Evolutionary conservation across 2,797 vertebrate species (phyloP).

Genomic region (Alauda arvensis): DNA sequence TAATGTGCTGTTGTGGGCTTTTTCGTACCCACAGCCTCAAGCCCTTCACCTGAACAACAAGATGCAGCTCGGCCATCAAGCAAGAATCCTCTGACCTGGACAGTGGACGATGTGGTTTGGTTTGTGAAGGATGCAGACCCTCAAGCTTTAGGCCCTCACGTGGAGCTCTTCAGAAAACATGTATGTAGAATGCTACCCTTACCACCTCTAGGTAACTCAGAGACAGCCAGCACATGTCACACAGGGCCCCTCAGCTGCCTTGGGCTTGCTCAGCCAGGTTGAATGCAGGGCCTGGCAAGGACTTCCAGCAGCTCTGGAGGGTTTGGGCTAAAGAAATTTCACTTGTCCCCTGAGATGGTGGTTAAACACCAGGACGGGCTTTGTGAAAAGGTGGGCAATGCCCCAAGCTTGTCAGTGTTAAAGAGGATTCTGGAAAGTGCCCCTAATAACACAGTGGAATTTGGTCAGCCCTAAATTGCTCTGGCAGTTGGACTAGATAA

Average conservation of each 20-base stretch:
- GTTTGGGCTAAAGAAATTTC: neutral
- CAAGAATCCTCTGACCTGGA: conserved; percentile 89
- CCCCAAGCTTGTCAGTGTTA: neutral
- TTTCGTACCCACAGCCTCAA: conserved; percentile 75
- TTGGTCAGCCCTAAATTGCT: neutral
- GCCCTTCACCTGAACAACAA: conserved; percentile 76
- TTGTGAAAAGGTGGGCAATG: fast-evolving
- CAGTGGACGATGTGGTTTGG: conserved; percentile 90
- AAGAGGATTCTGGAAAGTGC: neutral
- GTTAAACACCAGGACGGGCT: neutral
- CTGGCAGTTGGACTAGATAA: neutral
- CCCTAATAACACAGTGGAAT: neutral
- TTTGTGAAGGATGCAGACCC: conserved; percentile 95
- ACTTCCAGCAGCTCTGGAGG: neutral
- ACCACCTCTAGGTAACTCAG: neutral
- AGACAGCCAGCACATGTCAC: neutral
- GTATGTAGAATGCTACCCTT: conserved; percentile 70
- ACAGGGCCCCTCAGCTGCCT: neutral
- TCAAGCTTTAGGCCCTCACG: conserved; percentile 90
- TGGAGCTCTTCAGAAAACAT: conserved; percentile 93
- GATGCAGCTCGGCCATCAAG: conserved; percentile 75
- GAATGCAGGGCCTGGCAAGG: neutral
- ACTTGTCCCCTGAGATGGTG: neutral
- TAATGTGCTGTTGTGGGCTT: neutral
- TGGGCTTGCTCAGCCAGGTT: neutral